phyloP scores from a whole-genome alignment of 2,113 vertebrate genomes.

The Centropus bengalensis region DNA sequence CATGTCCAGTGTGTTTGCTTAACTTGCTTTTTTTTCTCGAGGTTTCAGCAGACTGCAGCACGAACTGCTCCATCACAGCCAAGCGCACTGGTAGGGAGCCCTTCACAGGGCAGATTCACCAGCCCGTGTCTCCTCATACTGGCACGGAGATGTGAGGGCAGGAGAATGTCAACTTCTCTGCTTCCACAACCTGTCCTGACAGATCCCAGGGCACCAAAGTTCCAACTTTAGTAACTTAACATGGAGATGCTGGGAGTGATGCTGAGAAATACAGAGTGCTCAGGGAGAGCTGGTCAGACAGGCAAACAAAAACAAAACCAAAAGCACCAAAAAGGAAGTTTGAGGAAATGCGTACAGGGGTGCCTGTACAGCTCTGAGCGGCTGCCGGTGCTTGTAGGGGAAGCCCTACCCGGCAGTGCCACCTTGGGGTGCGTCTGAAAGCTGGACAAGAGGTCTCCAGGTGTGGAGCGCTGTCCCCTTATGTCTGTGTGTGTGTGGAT shows the following conservation, averaged over 20 bases:
- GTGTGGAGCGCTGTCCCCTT: not conserved
- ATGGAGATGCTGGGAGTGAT: not conserved
- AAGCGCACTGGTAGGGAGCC: not conserved
- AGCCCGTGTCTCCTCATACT: not conserved
- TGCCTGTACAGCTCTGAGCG: accelerated
- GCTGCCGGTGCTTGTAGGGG: accelerated
- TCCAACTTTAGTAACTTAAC: not conserved
- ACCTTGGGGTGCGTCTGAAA: not conserved
- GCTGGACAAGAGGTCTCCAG: not conserved
- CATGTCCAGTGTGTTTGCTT: not conserved
- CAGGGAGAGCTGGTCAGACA: not conserved
- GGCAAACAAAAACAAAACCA: not conserved
- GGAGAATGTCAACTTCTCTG: accelerated
- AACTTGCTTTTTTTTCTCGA: not conserved
- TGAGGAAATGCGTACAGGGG: not conserved
- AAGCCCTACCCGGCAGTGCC: not conserved
- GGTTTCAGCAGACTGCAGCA: not conserved
- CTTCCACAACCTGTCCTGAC: accelerated
- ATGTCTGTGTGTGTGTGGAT: not conserved
- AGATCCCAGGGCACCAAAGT: not conserved
- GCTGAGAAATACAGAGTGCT: not conserved
- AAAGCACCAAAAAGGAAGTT: not conserved
- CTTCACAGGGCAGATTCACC: not conserved
- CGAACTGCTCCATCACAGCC: not conserved
- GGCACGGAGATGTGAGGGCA: not conserved